Percentiles rank a stretch among this genome's conserved stretches.
Evolutionary conservation across 2,113 vertebrate species (phyloP).

Genomic region (Cettia cetti): DNA sequence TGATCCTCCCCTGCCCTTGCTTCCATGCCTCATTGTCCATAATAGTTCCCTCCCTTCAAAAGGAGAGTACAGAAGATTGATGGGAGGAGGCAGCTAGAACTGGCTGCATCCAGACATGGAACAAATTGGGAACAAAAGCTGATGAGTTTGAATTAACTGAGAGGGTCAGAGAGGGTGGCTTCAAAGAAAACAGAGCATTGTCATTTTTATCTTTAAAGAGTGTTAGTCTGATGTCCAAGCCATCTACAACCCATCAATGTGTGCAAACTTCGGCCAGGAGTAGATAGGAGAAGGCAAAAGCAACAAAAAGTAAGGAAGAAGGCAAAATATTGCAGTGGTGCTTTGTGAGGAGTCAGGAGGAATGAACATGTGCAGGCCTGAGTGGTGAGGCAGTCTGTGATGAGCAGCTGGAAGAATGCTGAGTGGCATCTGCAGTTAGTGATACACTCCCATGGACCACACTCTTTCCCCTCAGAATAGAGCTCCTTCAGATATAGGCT

Average conservation of each 20-base stretch:
- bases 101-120: neutral
- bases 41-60: fast-evolving
- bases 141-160: neutral
- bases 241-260: neutral
- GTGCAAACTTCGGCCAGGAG: neutral
- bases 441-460: neutral
- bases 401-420: neutral
- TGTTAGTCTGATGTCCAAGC: neutral
- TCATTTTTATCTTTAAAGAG: neutral
- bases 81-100: neutral
- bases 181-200: neutral
- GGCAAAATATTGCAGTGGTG: neutral
- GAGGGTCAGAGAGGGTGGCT: neutral
- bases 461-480: neutral
- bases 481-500: neutral
- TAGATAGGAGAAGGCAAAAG: neutral
- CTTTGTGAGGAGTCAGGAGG: neutral
- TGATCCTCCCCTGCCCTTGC: neutral
- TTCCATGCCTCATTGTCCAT: fast-evolving
- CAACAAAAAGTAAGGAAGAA: neutral
- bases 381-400: neutral
- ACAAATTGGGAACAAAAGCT: neutral
- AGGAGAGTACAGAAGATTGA: neutral
- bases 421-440: neutral
- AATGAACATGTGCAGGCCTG: neutral